These are phyloP conservation scores for Xanthorhoe spadicearia DNA, from an alignment of 2,888 invertebrate species.

Conservation along the genomic window DNA sequence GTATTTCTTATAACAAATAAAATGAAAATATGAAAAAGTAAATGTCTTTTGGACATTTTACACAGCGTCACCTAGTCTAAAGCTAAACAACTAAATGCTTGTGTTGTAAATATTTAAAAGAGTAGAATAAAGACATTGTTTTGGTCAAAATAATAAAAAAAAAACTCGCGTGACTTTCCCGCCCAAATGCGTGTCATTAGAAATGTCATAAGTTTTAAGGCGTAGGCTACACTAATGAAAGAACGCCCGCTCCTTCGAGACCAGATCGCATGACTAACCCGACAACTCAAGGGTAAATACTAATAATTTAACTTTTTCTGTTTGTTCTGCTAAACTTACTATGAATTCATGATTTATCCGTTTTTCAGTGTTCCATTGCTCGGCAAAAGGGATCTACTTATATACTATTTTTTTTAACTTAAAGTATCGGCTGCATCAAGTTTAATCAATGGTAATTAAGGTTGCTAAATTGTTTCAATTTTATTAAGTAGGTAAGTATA, in stretches of 20 bases:
- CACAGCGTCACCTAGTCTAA: too few relatives aligned
- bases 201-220: constrained; percentile 74
- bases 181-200: constrained; percentile 77
- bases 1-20: background rate
- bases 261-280: constrained; percentile 56
- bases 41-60: too few relatives aligned
- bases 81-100: too few relatives aligned
- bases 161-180: constrained; percentile 77
- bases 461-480: too few relatives aligned
- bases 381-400: too few relatives aligned
- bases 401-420: too few relatives aligned
- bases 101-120: too few relatives aligned
- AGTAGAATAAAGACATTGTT: background rate
- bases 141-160: constrained; percentile 51
- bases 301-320: constrained; percentile 6
- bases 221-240: constrained; percentile 75
- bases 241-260: constrained; percentile 82
- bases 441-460: too few relatives aligned
- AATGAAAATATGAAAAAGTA: background rate
- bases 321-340: background rate
- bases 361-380: background rate
- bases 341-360: background rate
- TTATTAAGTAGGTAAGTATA: too few relatives aligned
- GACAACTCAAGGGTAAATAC: constrained; percentile 47
- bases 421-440: too few relatives aligned